phyloP scores from a whole-genome alignment of 2,797 vertebrate genomes.

The Microctenopoma stevenorrisi region DNA sequence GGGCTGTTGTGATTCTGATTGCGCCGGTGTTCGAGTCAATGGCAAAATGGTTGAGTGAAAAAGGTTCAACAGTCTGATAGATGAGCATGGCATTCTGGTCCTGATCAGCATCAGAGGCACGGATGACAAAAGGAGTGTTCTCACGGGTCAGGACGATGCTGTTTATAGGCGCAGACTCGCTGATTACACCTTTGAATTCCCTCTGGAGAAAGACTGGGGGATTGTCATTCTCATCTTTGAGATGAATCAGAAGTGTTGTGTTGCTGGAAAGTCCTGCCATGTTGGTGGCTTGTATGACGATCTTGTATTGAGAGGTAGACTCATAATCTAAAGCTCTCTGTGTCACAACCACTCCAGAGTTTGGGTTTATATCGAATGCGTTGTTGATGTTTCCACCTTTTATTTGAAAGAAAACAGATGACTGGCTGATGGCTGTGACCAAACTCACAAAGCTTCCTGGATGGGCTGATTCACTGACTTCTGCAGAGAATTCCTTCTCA shows the following conservation, averaged over 20 bases:
- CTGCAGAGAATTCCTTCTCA: conserved; percentile 89
- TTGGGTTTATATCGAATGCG: conserved; percentile 93
- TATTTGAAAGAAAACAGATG: conserved; percentile 95
- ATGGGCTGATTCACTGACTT: conserved; percentile 89
- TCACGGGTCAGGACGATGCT: conserved; percentile 91
- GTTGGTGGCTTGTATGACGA: conserved; percentile 93
- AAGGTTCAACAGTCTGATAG: conserved; percentile 96
- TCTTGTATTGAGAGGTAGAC: conserved; percentile 84
- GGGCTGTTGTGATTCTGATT: conserved; percentile 86
- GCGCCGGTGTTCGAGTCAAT: conserved; percentile 97
- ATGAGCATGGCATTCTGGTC: conserved; percentile 93
- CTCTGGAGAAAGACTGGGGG: conserved; percentile 87
- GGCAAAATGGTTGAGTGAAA: conserved; percentile 92
- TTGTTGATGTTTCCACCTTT: conserved; percentile 90
- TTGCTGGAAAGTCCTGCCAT: conserved; percentile 95
- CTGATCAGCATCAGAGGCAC: conserved; percentile 90
- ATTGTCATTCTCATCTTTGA: conserved; percentile 97
- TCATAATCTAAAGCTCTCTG: conserved; percentile 93
- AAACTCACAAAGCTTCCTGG: conserved; percentile 90
- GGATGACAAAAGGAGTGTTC: conserved; percentile 92
- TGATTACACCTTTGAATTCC: conserved; percentile 92
- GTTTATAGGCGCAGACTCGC: conserved; percentile 91
- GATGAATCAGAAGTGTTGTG: conserved; percentile 87
- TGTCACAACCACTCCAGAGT: conserved; percentile 93
- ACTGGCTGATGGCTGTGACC: conserved; percentile 91